Evolutionary conservation across 64 coral and sea anemone species (phyloP), one percentile per base, ranked within the genome.

Genomic region (Pocillopora damicornis): DNA sequence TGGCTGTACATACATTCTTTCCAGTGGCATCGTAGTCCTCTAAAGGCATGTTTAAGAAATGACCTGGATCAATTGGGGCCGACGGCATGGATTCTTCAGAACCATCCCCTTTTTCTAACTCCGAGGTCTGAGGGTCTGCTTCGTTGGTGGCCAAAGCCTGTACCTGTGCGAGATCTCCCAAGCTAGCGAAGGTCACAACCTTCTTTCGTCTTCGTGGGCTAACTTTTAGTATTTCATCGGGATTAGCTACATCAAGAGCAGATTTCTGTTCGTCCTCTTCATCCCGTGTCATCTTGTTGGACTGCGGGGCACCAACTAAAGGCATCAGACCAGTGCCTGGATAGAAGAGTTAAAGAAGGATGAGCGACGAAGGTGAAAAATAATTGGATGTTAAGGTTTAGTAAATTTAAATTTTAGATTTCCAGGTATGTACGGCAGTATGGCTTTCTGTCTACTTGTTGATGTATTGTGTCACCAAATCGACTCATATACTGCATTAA

Each of bases 1-100:
- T 6, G 4, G 0, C 16, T n/a, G 18, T 86, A 86, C 89, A 77
- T 67, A 91, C 89, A 15, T 86, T 86, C 22, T 75, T 73, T 37
- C 60, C 34, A 22, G 81, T 78, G 14, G 81, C 89, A 23, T 91
- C 89, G 51, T 59, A 86, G 57, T 91, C 89, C 45, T 91, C 61
- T 15, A 91, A 35, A 16, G 89, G 89, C 65, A 85, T 85, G 20
- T 85, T 85, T 18, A 85, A 73, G 65, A 73, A 85, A 15, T n/a
- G 62, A 20, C 65, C 71, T 85, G 65, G 81, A 11, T 85, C 64
- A 58, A 20, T 18, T 15, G 17, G 58, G 58, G 38, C 81, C 72
- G 8, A 11, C 25, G 13, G 38, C 56, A 8, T 72, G 6, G 81
- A 10, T 30, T 85, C 81, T 56, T 57, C 81, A 15, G 22, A 11